Conservation (phyloP, 92 coral and sea anemone species). For the Phenganax subtilis region DNA sequence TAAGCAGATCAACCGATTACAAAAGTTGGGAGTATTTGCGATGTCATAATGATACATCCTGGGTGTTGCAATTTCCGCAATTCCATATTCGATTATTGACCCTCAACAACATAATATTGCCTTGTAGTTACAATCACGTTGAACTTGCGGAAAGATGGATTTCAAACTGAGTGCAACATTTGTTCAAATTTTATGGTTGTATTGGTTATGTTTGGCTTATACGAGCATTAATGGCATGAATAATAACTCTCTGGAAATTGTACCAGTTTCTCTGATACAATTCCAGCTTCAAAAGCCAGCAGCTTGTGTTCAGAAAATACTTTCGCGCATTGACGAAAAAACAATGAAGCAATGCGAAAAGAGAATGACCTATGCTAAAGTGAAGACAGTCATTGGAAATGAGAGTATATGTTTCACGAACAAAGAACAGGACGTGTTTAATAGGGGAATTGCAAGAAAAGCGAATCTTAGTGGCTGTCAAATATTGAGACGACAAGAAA, state of each 20-base stretch:
- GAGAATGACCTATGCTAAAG: neutral
- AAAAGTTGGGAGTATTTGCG: neutral
- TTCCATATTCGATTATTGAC: neutral
- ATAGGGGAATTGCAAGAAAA: neutral
- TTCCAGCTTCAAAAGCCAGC: neutral
- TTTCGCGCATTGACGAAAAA: neutral
- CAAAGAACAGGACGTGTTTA: neutral
- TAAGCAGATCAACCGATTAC: neutral
- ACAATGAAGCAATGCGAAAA: neutral
- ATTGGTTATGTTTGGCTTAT: neutral
- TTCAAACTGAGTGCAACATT: neutral
- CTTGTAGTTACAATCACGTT: neutral
- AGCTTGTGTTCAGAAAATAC: neutral
- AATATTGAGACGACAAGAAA: neutral
- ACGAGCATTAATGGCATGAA: neutral
- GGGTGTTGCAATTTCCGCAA: constrained; percentile 20
- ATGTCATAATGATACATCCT: neutral
- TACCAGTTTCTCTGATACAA: neutral
- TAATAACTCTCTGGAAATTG: neutral
- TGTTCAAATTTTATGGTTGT: neutral
- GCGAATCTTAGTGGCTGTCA: neutral
- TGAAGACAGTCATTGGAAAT: neutral
- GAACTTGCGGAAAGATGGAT: neutral
- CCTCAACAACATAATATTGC: neutral
- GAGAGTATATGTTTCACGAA: constrained; percentile 7